phyloP scores from a whole-genome alignment of 2,113 vertebrate genomes.

The Myanophis thanlyinensis region DNA sequence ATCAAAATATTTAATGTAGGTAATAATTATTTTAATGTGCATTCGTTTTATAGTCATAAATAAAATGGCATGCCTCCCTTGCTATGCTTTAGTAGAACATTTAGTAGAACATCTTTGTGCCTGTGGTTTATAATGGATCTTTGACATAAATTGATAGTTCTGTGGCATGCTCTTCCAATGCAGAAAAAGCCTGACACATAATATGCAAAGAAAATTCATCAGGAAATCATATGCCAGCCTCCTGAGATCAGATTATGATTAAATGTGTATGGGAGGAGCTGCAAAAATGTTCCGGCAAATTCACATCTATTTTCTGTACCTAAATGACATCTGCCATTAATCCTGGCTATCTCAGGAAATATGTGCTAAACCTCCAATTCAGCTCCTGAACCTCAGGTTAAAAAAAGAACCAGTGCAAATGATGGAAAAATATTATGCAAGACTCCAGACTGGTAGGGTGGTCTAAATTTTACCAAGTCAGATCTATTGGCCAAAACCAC shows the following conservation, averaged over 20 bases:
- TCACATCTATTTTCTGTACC: background rate
- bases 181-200: conserved; percentile 28
- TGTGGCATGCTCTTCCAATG: conserved; percentile 14
- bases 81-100: background rate
- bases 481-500: too few species aligned
- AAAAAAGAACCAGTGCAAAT: background rate
- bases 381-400: background rate
- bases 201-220: accelerated
- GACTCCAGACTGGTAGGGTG: background rate
- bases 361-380: background rate
- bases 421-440: background rate
- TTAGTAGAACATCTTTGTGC: conserved; percentile 1
- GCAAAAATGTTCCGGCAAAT: background rate
- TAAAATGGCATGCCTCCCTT: conserved; percentile 29
- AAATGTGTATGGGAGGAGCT: background rate
- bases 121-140: conserved; percentile 36
- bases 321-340: background rate
- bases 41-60: conserved; percentile 14
- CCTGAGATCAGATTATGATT: background rate
- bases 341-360: background rate
- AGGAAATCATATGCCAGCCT: conserved; percentile 21
- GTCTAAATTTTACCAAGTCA: too few species aligned
- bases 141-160: conserved; percentile 31
- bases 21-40: conserved; percentile 23
- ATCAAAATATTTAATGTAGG: background rate